A percentile compares a stretch with the other conserved stretches of the same genome.
These are phyloP conservation scores for Creontiades dilutus DNA, from an alignment of 2,888 invertebrate genomes.

Conservation along the genomic window DNA sequence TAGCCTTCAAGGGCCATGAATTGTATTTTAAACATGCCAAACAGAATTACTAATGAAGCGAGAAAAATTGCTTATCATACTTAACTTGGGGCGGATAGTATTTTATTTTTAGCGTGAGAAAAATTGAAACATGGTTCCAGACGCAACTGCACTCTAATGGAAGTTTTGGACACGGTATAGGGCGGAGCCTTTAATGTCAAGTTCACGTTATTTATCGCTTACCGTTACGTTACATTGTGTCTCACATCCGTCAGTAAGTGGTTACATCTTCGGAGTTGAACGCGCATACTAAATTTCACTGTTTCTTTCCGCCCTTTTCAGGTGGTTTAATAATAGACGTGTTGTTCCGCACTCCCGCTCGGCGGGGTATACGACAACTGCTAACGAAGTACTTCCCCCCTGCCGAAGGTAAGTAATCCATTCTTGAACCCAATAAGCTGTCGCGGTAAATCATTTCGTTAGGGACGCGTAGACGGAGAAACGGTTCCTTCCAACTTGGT, in stretches of 20 bases:
- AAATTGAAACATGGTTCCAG: background rate
- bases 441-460: constrained; percentile 11
- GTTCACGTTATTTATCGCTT: background rate
- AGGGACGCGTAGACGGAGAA: background rate
- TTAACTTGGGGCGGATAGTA: background rate
- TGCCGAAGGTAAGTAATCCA: constrained; percentile 8
- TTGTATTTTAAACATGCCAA: background rate
- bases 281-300: background rate
- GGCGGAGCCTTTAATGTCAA: background rate
- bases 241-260: background rate
- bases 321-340: background rate
- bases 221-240: background rate
- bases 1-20: background rate
- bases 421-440: constrained; percentile 20
- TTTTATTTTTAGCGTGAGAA: background rate
- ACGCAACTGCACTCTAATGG: background rate
- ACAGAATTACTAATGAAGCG: background rate
- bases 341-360: background rate
- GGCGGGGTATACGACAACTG: background rate
- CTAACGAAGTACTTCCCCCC: background rate
- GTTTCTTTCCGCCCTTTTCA: background rate
- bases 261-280: background rate
- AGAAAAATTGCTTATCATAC: background rate
- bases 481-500: background rate
- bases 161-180: background rate